Base-by-base conservation (phyloP, 2,113 vertebrate species). In the Catharus fuscescens region DNA sequence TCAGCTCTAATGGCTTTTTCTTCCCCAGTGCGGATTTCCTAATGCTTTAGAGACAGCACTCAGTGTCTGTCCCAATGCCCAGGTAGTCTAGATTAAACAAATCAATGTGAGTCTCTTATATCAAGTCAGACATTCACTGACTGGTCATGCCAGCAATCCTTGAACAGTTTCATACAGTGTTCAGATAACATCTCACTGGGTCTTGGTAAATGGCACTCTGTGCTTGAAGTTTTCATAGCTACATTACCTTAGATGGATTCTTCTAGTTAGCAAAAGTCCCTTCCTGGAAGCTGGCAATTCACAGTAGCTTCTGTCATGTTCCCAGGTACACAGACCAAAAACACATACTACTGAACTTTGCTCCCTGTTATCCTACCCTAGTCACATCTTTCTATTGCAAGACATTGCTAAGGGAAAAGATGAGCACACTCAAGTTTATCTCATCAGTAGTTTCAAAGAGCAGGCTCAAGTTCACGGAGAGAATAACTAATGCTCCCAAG, bases 1-100 rank as follows among this genome's bases (percentile, higher is more conserved):
- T 64, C 44, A 78, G 17, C 56, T n/a, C 72, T 86, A 93, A 88
- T 71, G 69, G 72, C 38, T 80, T 92, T 84, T 86, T 88, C 76
- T 73, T 92, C 38, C 61, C 56, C 80, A 86, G 34, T 92, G 38
- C 0, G 0, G 76, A 78, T 74, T 92, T 86, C 19, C 38, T 80
- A 86, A 66, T 25, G 50, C 0, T 1, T 83, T 83, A 80, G 42
- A 34, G 67, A 88, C 57, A 50, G 67, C 80, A 94, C 15, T 86
- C 56, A 56, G 48, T 83, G 52, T 52, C 80, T 84, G 69, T 74
- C 64, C 80, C 52, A 31, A 20, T 14, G 83, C 60, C 64, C 60
- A 96, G 82, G 64, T 62, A 92, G 90, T 62, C 71, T 57, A 88
- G 71, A 83, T 88, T 60, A 93, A 96, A 72, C 74, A 90, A 57